These are phyloP conservation scores for Epizoanthus stellaris DNA, from an alignment of 92 coral and sea anemone genomes.

Conservation along the genomic window DNA sequence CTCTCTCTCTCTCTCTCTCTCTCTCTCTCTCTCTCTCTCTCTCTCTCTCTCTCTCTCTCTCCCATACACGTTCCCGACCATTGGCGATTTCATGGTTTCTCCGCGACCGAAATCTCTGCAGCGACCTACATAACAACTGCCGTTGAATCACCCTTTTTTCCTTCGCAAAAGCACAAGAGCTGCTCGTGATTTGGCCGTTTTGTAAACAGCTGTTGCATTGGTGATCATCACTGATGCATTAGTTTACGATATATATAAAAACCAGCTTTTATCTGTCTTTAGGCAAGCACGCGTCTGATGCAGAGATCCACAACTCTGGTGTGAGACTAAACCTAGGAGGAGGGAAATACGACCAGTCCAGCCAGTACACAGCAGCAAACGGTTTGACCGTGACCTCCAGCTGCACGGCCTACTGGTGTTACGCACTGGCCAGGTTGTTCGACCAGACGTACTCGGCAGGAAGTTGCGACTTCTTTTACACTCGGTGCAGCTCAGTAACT, in stretches of 20 bases:
- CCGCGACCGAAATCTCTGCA: too few species aligned
- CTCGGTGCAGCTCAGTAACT: conserved; percentile 49
- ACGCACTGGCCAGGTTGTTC: conserved; percentile 67
- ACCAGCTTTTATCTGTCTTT: background rate
- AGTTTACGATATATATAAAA: background rate
- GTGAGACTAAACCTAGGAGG: conserved; percentile 55
- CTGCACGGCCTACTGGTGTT: conserved; percentile 44
- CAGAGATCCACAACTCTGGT: conserved; percentile 62
- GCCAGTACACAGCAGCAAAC: conserved; percentile 53
- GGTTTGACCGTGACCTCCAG: conserved; percentile 58
- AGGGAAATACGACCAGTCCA: conserved; percentile 50
- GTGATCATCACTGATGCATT: too few species aligned
- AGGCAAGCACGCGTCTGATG: conserved; percentile 46
- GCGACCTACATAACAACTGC: too few species aligned
- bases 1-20: too few species aligned
- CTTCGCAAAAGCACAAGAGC: too few species aligned
- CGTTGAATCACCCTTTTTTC: too few species aligned
- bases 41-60: too few species aligned
- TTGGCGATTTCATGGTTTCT: too few species aligned
- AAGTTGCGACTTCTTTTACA: conserved; percentile 50
- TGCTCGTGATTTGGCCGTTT: too few species aligned
- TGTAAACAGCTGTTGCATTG: too few species aligned
- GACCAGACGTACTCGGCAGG: conserved; percentile 60
- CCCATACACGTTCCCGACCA: too few species aligned
- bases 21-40: too few species aligned